Evolutionary conservation across 2,888 invertebrate species (phyloP), one percentile per base, ranked within the genome.

Genomic region (Cryptophagus acutangulus): DNA sequence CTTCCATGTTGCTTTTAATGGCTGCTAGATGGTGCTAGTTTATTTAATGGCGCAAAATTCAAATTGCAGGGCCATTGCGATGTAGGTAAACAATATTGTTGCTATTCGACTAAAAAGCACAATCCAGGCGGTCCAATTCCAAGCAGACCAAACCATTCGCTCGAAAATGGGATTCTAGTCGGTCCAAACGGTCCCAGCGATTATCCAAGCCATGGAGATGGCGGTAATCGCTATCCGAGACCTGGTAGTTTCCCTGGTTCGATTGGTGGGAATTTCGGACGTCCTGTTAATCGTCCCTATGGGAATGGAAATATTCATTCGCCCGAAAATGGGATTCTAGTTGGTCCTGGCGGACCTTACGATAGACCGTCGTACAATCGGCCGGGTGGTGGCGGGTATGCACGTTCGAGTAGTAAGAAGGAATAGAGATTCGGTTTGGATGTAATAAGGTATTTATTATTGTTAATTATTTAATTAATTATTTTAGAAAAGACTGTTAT

Each of bases 1-100:
- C n/a, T n/a, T n/a, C n/a, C n/a, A n/a, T n/a, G n/a, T n/a, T n/a
- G n/a, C n/a, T n/a, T n/a, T n/a, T n/a, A n/a, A n/a, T n/a, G n/a
- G n/a, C n/a, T n/a, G n/a, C n/a, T n/a, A n/a, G n/a, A n/a, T n/a
- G n/a, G n/a, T n/a, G n/a, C n/a, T n/a, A n/a, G n/a, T n/a, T n/a
- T n/a, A n/a, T n/a, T n/a, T n/a, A n/a, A n/a, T n/a, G n/a, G n/a
- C n/a, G n/a, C n/a, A n/a, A n/a, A n/a, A n/a, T n/a, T 29, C 12
- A n/a, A n/a, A n/a, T 66, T 67, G 9, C 71, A 82, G 82, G 78
- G 77, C 8, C 74, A 75, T 13, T 83, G 83, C 53, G 78, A 79
- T 17, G 66, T 66, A 0, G 79, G 78, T 5, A 79, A 79, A 60
- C 75, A 72, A 49, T 75, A 82, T 45, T 83, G 83, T 59, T 83